Evolutionary conservation across 2,113 vertebrate species (phyloP).

Genomic region (Peromyscus californicus): DNA sequence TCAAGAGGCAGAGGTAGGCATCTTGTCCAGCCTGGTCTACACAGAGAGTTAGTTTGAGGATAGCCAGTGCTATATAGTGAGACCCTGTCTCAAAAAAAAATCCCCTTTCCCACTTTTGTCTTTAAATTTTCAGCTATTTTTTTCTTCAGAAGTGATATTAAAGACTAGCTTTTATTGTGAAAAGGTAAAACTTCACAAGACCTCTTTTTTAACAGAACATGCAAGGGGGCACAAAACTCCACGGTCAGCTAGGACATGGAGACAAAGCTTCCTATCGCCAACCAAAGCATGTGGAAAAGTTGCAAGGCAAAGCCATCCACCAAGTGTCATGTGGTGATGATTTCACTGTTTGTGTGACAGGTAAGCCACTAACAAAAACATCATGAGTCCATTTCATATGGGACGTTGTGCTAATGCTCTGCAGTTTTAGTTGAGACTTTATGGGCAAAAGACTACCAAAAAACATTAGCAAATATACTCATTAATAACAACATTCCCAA

Average conservation of each 20-base stretch:
- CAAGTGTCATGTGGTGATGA: slow-evolving; percentile 98
- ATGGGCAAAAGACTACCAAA: neutral
- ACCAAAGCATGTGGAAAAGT: slow-evolving; percentile 95
- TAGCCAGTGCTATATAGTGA: neutral
- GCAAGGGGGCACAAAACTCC: slow-evolving; percentile 97
- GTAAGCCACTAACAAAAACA: slow-evolving; percentile 85
- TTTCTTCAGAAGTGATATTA: slow-evolving; percentile 29
- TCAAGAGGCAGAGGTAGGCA: neutral
- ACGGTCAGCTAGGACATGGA: slow-evolving; percentile 97
- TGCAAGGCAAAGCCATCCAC: slow-evolving; percentile 96
- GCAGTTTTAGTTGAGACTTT: slow-evolving; percentile 28
- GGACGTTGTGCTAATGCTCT: neutral
- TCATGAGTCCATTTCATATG: neutral
- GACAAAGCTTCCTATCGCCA: slow-evolving; percentile 98
- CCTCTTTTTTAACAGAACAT: slow-evolving; percentile 92
- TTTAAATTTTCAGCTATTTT: slow-evolving; percentile 58
- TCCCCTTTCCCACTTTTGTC: slow-evolving; percentile 50
- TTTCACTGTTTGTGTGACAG: slow-evolving; percentile 97
- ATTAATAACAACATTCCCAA: neutral
- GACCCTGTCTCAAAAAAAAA: neutral
- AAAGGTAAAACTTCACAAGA: slow-evolving; percentile 65
- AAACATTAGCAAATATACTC: neutral
- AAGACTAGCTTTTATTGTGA: slow-evolving; percentile 10
- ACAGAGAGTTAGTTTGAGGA: neutral
- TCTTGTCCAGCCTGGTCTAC: neutral